Base-by-base conservation (phyloP, 2,797 vertebrate species). In the Betta splendens region DNA sequence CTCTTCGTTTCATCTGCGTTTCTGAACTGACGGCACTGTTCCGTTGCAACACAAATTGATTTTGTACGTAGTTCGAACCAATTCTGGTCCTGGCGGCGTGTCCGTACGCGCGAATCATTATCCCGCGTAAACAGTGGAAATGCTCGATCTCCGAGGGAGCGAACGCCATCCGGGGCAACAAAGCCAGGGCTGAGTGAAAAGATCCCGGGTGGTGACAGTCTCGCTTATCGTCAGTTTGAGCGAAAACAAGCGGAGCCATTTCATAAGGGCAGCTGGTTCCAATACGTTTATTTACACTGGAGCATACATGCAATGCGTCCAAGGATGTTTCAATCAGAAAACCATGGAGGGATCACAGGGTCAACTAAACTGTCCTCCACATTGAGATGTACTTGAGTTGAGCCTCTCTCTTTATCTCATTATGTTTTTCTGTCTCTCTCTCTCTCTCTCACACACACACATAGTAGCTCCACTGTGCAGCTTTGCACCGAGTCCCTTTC, bases 51-150 rank as follows among this genome's bases (percentile, higher is more conserved):
- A n/a, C 58, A 85, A 79, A 87, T 81, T 76, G 77, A 63, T 77
- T n/a, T 75, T 72, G 76, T 80, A 87, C 63, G 61, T 64, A 64
- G 76, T 71, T 70, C 75, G 69, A 76, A 74, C 70, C 75, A 64
- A 58, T 43, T 72, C 60, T 47, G 70, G 73, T 71, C 64, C 76
- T 60, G 62, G 38, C 17, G 75, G 86, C 85, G 85, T 90, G 79
- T 84, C 65, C 87, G 90, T 88, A 86, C 85, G 72, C 79, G 76
- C 53, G 76, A 80, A 80, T 88, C 84, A 87, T 91, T 87, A 87
- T 87, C 80, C 88, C 75, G 73, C 48, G 65, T 86, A 90, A 88
- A 88, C 81, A 87, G 55, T 72, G 85, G 87, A 85, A 91, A 87
- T 9, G 51, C 39, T 51, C 88, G 74, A 75, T 59, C 10, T 47